Conservation (phyloP, 2,797 vertebrate genomes). For the Sebastes nivosus region DNA sequence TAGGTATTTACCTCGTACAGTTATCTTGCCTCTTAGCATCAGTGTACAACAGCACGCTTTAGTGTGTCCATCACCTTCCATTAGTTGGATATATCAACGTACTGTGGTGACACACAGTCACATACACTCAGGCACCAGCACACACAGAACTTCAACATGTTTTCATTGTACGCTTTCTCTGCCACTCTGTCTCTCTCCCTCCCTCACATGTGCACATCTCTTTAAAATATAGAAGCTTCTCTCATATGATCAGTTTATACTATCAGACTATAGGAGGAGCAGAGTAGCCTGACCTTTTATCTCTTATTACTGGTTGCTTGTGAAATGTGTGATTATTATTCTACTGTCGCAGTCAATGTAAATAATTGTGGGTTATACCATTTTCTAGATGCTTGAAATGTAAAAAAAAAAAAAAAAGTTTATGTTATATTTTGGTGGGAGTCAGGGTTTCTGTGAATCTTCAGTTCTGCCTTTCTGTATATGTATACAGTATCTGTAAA, state of each 20-base stretch:
- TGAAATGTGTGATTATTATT: background rate
- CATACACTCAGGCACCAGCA: conserved; percentile 14
- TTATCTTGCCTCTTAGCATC: conserved; percentile 14
- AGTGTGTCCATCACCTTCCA: conserved; percentile 69
- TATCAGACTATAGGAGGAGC: background rate
- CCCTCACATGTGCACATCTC: conserved; percentile 31
- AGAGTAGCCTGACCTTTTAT: background rate
- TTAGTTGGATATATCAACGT: conserved; percentile 69
- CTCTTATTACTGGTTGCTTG: background rate
- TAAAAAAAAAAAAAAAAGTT: background rate
- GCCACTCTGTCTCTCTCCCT: conserved; percentile 20
- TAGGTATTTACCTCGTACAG: background rate
- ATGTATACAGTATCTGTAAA: background rate
- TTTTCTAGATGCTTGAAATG: background rate
- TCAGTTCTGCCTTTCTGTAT: background rate
- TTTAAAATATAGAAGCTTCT: background rate
- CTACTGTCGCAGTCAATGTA: background rate
- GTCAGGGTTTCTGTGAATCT: background rate
- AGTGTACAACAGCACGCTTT: conserved; percentile 54
- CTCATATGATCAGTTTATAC: background rate
- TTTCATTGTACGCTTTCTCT: conserved; percentile 15
- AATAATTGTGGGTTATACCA: background rate
- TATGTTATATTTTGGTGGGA: background rate
- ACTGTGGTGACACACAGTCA: conserved; percentile 26
- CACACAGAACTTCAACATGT: background rate